Base-by-base conservation (phyloP, 2,797 vertebrate genomes). In the Propithecus deckenii region DNA sequence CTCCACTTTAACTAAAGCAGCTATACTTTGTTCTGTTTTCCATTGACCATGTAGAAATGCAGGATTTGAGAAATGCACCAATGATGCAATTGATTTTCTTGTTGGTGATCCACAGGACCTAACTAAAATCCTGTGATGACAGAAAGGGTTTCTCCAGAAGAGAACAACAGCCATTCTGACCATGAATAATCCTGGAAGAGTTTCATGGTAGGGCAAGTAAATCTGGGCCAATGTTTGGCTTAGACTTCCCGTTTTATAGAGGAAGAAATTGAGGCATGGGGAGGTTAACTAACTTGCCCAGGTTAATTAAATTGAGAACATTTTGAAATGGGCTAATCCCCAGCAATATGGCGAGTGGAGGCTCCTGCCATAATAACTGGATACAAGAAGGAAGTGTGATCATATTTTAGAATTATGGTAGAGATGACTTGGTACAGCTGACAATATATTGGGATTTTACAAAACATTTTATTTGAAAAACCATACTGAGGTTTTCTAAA, bases 381-480 rank as follows among this genome's bases (percentile, higher is more conserved):
- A 30, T 63, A 85, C 32, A 46, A 79, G 78, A 83, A 85, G 72
- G n/a, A 69, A 78, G 23, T 22, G 17, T 46, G 43, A 57, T 38
- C 15, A 4, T 41, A 55, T 35, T 91, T 83, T 71, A 46, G 18
- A 93, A 61, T 78, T 55, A 63, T 30, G 41, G 25, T 41, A 76
- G 55, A 92, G 12, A 38, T 83, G 43, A 48, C 22, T 48, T 65
- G 72, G 41, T 57, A 80, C 17, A 79, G 15, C 28, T n/a, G 55
- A 65, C 15, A 76, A 48, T 23, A 81, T 46, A 28, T 32, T 69
- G 30, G 20, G 12, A 35, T 59, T 75, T 89, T 43, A 41, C 12
- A 15, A 41, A 28, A 67, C 5, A 85, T 79, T 80, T 67, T 92
- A 86, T 76, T 76, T 93, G 63, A 75, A 90, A 94, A 87, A 65